Conservation (phyloP, 1,140 invertebrate genomes). For the Planococcus citri region DNA sequence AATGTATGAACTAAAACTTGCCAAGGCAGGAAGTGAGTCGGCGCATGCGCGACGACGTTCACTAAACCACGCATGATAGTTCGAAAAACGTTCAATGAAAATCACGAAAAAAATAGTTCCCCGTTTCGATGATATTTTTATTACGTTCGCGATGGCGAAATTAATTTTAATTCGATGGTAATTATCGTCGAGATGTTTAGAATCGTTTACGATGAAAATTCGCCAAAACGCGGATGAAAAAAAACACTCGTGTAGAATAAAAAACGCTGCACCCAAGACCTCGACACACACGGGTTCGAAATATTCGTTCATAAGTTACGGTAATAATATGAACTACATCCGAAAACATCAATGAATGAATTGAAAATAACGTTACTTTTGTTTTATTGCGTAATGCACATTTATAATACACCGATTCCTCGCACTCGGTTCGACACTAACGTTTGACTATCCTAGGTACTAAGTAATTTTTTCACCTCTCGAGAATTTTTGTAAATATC, state of each 20-base stretch:
- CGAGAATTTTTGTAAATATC: not conserved
- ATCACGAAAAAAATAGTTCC: constrained; percentile 15
- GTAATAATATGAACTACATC: constrained; percentile 18
- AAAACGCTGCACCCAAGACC: too few species aligned
- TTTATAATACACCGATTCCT: not conserved
- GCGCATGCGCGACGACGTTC: constrained; percentile 24
- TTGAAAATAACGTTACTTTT: constrained; percentile 20
- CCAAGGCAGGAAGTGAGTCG: constrained; percentile 28
- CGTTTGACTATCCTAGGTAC: not conserved
- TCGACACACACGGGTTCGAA: not conserved
- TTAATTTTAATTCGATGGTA: not conserved
- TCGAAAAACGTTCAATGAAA: constrained; percentile 18
- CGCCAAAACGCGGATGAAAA: too few species aligned
- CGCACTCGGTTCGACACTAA: not conserved
- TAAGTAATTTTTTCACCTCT: not conserved
- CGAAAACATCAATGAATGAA: constrained; percentile 19
- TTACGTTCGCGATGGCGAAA: not conserved
- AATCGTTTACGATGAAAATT: too few species aligned
- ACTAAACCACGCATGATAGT: constrained; percentile 25
- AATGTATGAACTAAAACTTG: constrained; percentile 33
- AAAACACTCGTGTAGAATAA: too few species aligned
- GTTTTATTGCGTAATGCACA: constrained; percentile 17
- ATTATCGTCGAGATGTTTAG: too few species aligned
- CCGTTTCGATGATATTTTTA: not conserved
- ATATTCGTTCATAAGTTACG: constrained; percentile 18